phyloP scores from a whole-genome alignment of 2,888 invertebrate species.

The Amaurobius ferox region DNA sequence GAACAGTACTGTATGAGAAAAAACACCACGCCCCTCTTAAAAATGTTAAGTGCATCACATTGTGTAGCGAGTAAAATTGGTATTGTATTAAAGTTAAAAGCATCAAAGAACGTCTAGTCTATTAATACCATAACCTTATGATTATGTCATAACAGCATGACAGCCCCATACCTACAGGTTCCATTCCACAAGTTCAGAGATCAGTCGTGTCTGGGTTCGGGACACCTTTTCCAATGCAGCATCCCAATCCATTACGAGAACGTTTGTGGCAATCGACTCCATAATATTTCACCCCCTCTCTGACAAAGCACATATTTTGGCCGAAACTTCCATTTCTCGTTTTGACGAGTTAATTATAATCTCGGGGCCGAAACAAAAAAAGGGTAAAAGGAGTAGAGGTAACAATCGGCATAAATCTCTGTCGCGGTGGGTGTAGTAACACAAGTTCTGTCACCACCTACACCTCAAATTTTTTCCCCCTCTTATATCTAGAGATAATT shows the following conservation, averaged over 20 bases:
- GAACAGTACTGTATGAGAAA: too few relatives aligned
- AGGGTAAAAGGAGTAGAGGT: not conserved
- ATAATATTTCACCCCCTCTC: not conserved
- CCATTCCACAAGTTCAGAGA: too few relatives aligned
- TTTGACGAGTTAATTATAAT: slow-evolving; percentile 22
- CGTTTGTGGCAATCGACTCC: not conserved
- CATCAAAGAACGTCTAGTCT: too few relatives aligned
- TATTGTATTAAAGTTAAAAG: too few relatives aligned
- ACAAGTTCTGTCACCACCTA: slow-evolving; percentile 31
- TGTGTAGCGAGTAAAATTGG: too few relatives aligned
- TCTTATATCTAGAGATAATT: slow-evolving; percentile 4
- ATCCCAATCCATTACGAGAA: not conserved
- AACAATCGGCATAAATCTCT: slow-evolving; percentile 14
- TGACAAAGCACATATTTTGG: not conserved
- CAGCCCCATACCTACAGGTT: too few relatives aligned
- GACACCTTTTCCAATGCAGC: not conserved
- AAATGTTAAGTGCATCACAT: too few relatives aligned
- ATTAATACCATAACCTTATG: too few relatives aligned
- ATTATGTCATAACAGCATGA: too few relatives aligned
- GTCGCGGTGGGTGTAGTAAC: not conserved
- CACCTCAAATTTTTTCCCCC: not conserved
- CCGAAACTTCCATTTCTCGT: not conserved
- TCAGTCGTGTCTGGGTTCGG: too few relatives aligned
- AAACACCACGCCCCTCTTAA: too few relatives aligned
- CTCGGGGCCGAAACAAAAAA: not conserved